Evolutionary conservation across 2,888 invertebrate species (phyloP).

Genomic region (Hecatera dysodea): DNA sequence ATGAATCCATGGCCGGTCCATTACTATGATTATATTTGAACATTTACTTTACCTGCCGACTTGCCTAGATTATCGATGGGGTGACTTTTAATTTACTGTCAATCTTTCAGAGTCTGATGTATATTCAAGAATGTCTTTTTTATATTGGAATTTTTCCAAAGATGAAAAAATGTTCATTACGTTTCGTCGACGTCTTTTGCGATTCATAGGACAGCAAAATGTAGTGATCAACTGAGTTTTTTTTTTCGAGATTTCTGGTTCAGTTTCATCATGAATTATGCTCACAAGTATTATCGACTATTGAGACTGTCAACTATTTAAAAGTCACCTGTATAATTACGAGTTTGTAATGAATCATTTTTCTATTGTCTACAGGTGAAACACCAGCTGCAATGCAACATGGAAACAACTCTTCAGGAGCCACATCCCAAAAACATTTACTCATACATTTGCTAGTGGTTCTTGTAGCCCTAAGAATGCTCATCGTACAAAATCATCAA

Average conservation of each 20-base stretch:
- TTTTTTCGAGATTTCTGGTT: too few relatives aligned
- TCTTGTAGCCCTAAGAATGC: constrained; percentile 71
- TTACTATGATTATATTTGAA: constrained; percentile 42
- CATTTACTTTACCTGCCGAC: constrained; percentile 5
- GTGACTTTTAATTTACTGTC: constrained; percentile 7
- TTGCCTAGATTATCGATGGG: background rate
- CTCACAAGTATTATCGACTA: too few relatives aligned
- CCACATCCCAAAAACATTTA: constrained; percentile 66
- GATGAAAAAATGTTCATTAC: too few relatives aligned
- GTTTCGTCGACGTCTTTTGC: too few relatives aligned
- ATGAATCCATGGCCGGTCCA: constrained; percentile 32
- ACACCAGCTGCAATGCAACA: constrained; percentile 94
- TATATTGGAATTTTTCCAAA: background rate
- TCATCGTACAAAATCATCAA: constrained; percentile 71
- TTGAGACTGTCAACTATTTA: background rate
- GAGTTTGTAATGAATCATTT: background rate
- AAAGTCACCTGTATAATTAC: background rate
- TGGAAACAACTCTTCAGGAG: constrained; percentile 89
- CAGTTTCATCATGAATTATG: too few relatives aligned
- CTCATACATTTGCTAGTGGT: constrained; percentile 70
- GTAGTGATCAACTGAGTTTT: too few relatives aligned
- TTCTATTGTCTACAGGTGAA: constrained; percentile 90
- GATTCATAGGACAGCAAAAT: too few relatives aligned
- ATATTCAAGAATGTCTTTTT: background rate
- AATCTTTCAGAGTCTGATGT: background rate